Conservation (phyloP, 2,113 vertebrate species). For the Dasyornis broadbenti region DNA sequence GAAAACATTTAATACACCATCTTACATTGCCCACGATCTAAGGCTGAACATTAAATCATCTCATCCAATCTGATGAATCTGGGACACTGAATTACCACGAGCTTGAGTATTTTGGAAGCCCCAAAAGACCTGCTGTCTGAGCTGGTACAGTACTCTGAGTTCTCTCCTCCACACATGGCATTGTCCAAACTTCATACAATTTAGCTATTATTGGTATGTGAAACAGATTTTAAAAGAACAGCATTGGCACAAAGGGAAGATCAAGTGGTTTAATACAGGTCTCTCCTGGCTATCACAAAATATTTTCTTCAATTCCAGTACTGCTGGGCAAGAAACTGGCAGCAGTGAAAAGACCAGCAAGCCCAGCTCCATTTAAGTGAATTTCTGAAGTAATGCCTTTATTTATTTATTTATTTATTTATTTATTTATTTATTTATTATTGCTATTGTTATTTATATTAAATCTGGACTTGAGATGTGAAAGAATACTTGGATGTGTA, state of each 20-base stretch:
- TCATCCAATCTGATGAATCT: neutral
- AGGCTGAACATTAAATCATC: neutral
- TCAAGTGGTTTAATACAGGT: neutral
- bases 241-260: neutral
- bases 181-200: neutral
- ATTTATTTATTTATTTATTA: neutral
- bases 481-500: rapidly evolving
- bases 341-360: neutral
- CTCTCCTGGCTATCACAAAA: neutral
- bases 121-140: neutral
- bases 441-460: neutral
- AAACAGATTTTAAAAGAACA: neutral
- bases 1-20: neutral
- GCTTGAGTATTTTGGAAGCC: neutral
- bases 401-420: neutral
- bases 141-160: neutral
- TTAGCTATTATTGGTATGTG: neutral
- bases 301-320: neutral
- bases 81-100: neutral
- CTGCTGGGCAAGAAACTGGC: neutral
- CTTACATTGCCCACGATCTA: neutral
- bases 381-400: neutral
- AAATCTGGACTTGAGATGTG: neutral
- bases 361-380: neutral
- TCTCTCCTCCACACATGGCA: neutral